These are phyloP conservation scores for Camponotus pennsylvanicus DNA, from an alignment of 1,140 invertebrate genomes.

Conservation along the genomic window DNA sequence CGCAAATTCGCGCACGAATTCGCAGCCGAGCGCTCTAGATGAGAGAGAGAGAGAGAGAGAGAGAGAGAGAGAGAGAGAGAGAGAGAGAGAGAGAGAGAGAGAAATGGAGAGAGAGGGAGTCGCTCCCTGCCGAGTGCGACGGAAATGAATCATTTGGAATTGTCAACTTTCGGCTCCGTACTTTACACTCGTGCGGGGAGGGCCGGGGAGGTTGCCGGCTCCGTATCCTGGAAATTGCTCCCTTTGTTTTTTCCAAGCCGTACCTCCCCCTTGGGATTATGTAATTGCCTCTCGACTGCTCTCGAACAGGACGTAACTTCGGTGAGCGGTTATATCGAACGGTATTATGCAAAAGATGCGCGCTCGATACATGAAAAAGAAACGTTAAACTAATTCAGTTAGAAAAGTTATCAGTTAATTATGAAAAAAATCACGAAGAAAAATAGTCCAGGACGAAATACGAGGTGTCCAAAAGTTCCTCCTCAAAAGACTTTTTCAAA, in stretches of 20 bases:
- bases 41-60: constrained; percentile 4
- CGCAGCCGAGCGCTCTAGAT: not conserved
- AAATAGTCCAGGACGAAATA: too few relatives aligned
- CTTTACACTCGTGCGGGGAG: constrained; percentile 39
- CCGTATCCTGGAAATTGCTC: not conserved
- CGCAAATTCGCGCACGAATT: constrained; percentile 23
- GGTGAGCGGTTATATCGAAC: not conserved
- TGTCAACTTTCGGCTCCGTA: constrained; percentile 79
- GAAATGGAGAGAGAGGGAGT: constrained; percentile 20
- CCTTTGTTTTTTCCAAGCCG: not conserved
- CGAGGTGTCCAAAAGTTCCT: too few relatives aligned
- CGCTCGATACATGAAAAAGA: not conserved
- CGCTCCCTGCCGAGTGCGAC: constrained; percentile 63
- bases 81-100: constrained; percentile 7
- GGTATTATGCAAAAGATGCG: not conserved
- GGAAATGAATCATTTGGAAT: constrained; percentile 86
- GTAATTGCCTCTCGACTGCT: not conserved
- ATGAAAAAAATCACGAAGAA: too few relatives aligned
- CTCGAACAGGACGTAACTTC: not conserved
- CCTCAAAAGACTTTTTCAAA: not conserved
- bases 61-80: constrained; percentile 27
- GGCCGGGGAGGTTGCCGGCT: not conserved
- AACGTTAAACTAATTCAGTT: not conserved
- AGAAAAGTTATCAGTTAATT: not conserved
- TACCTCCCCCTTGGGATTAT: not conserved